Conservation (phyloP, 37 sponge, comb jelly and placozoan species). For the Mnemiopsis leidyi region DNA sequence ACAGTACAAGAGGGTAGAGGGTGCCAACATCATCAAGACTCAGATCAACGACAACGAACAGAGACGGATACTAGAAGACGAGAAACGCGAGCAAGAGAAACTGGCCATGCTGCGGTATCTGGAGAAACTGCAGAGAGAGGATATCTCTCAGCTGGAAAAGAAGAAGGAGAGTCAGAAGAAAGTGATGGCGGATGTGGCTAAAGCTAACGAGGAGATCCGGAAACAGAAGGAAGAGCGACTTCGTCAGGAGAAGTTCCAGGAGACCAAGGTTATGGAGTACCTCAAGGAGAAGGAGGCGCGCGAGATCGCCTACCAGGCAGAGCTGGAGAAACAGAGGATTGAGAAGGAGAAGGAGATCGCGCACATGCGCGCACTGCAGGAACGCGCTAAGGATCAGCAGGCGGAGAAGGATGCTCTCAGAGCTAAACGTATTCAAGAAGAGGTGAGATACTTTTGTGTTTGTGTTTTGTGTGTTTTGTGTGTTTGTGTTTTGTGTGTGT, state of each 20-base stretch:
- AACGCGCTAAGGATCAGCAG: conserved; percentile 95
- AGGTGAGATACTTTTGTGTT: no score
- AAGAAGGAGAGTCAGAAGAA: conserved; percentile 78
- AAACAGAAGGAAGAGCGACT: conserved; percentile 74
- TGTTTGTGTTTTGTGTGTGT: no score
- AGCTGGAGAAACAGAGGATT: conserved; percentile 79
- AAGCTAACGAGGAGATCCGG: conserved; percentile 82
- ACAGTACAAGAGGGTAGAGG: conserved; percentile 65
- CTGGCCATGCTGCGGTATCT: conserved; percentile 80
- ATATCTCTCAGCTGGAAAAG: conserved; percentile 80
- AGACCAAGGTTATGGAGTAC: conserved; percentile 87
- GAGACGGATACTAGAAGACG: conserved; percentile 84
- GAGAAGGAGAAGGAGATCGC: conserved; percentile 98
- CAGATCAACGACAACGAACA: conserved; percentile 90
- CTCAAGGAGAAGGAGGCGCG: conserved; percentile 88
- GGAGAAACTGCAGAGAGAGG: conserved; percentile 74
- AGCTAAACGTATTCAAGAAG: conserved; percentile 94
- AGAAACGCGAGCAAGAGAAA: conserved; percentile 95
- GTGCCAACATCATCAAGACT: conserved; percentile 83
- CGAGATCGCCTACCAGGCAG: conserved; percentile 83
- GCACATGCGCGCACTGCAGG: conserved; percentile 90
- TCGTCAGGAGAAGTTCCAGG: conserved; percentile 87
- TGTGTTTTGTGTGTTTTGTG: no score
- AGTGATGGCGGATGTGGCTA: conserved; percentile 92
- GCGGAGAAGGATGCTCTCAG: conserved; percentile 95